Evolutionary conservation across 2,888 invertebrate species (phyloP).

Genomic region (Clunio marinus): DNA sequence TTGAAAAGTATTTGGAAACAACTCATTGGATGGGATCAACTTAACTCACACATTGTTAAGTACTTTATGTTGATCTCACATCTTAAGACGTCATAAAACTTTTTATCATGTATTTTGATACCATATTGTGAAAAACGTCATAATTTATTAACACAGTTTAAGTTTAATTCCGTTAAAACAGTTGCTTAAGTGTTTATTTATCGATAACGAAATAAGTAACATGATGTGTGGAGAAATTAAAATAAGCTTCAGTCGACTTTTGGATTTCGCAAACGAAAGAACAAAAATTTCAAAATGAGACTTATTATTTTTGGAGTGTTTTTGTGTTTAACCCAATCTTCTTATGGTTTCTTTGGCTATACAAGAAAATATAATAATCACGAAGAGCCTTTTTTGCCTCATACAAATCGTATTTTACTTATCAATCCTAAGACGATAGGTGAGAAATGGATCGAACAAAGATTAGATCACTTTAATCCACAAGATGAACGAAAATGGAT

Average conservation of each 20-base stretch:
- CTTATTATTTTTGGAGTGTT: background rate
- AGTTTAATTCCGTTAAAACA: no score
- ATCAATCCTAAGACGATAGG: slow-evolving; percentile 43
- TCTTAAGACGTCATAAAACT: no score
- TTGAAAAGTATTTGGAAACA: no score
- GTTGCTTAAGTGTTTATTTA: no score
- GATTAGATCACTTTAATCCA: slow-evolving; percentile 57
- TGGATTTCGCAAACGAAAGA: background rate
- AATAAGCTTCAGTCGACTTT: background rate
- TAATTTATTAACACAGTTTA: no score
- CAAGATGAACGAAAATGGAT: slow-evolving; percentile 54
- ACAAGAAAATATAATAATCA: slow-evolving; percentile 15
- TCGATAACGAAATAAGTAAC: no score
- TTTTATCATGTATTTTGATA: no score
- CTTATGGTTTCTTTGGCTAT: background rate
- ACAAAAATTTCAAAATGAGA: background rate
- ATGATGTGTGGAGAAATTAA: no score
- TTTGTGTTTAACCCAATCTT: background rate
- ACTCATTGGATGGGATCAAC: no score
- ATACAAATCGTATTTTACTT: slow-evolving; percentile 41
- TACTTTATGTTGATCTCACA: no score
- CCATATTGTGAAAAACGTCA: no score
- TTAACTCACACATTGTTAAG: no score
- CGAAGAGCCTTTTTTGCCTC: slow-evolving; percentile 3
- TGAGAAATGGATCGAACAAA: slow-evolving; percentile 54